phyloP scores from a whole-genome alignment of 2,888 invertebrate genomes.

The Tiliacea citrago region DNA sequence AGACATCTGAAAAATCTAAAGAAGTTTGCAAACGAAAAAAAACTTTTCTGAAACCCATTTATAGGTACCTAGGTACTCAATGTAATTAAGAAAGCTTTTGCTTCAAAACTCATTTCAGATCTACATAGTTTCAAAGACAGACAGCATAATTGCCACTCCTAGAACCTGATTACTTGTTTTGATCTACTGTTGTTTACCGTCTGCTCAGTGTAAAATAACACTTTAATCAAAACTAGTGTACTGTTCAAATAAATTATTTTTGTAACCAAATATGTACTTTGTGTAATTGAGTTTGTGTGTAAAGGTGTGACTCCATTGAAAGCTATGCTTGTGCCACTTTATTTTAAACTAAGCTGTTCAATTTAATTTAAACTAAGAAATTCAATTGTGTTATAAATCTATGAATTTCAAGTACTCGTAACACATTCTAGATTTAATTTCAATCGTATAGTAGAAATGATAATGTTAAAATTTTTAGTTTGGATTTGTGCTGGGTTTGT shows the following conservation, averaged over 20 bases:
- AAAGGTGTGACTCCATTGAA: conserved; percentile 30
- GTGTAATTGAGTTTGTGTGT: conserved; percentile 59
- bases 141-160: conserved; percentile 51
- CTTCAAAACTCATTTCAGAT: conserved; percentile 19
- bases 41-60: too few species aligned
- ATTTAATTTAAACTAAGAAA: background rate
- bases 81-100: conserved; percentile 1
- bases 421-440: background rate
- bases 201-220: conserved; percentile 28
- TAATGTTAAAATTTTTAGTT: too few species aligned
- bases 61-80: too few species aligned
- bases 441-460: background rate
- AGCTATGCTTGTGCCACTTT: conserved; percentile 12
- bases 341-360: background rate
- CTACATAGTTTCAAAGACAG: background rate
- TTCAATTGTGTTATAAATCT: background rate
- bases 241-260: conserved; percentile 62
- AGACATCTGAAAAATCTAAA: background rate
- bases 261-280: conserved; percentile 62
- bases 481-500: too few species aligned
- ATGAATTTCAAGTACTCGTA: background rate
- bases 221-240: conserved; percentile 51
- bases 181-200: conserved; percentile 26
- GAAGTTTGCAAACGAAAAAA: background rate
- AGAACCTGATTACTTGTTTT: conserved; percentile 17